phyloP scores from a whole-genome alignment of 2,113 vertebrate species.

The Zosterops japonicus region DNA sequence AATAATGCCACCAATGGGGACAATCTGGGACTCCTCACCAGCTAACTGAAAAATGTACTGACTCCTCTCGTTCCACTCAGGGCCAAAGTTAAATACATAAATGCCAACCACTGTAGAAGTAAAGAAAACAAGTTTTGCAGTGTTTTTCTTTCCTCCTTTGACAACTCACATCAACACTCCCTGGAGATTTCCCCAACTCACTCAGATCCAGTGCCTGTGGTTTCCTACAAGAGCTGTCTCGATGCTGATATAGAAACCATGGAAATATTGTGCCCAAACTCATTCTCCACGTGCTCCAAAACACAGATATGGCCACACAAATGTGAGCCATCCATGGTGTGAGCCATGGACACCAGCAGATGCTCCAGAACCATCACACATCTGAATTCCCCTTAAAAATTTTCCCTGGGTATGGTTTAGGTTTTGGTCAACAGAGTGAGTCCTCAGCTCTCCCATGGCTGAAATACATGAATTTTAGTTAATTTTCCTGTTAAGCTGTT shows the following conservation, averaged over 20 bases:
- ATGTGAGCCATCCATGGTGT: fast-evolving
- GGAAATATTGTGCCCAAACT: not conserved
- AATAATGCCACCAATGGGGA: not conserved
- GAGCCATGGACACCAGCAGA: not conserved
- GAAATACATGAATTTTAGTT: not conserved
- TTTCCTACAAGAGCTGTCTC: not conserved
- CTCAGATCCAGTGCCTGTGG: not conserved
- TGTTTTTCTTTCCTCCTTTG: not conserved
- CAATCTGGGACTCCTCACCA: not conserved
- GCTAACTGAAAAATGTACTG: not conserved
- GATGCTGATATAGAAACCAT: fast-evolving
- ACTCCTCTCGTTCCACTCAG: not conserved
- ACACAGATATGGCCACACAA: not conserved
- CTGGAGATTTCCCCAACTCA: not conserved
- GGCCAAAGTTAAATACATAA: not conserved
- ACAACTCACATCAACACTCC: not conserved
- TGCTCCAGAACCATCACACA: not conserved
- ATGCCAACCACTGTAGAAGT: fast-evolving
- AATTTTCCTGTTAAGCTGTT: not conserved
- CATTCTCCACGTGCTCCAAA: fast-evolving
- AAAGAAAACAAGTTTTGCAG: not conserved
- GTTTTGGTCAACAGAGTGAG: not conserved
- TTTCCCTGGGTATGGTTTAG: not conserved
- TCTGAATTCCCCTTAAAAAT: not conserved
- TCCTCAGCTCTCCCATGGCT: not conserved